A percentile compares a stretch with the other conserved stretches of the same genome.
Evolutionary conservation across 2,797 vertebrate species (phyloP).

Genomic region (Macrochelys suwanniensis): DNA sequence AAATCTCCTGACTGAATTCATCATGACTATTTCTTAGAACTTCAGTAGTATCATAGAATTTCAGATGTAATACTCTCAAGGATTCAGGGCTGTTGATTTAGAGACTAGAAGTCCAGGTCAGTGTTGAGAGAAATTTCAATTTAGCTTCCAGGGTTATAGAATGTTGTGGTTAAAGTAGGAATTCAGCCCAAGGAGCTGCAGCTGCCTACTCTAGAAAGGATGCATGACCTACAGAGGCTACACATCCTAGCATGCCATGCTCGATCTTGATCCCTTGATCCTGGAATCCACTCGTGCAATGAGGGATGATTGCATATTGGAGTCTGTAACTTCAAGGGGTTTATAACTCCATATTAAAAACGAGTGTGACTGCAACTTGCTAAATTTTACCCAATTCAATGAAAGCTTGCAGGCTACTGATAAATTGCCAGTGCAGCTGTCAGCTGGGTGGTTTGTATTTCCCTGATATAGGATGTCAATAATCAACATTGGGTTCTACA

Average conservation of each 20-base stretch:
- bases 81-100: neutral
- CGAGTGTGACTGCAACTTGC: neutral
- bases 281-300: neutral
- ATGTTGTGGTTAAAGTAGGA: neutral
- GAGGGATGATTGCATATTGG: neutral
- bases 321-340: neutral
- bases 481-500: constrained; percentile 49
- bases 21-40: neutral
- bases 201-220: neutral
- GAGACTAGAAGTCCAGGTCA: neutral
- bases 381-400: neutral
- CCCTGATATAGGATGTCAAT: constrained; percentile 45
- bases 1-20: neutral
- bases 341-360: neutral
- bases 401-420: constrained; percentile 24
- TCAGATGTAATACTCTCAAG: neutral
- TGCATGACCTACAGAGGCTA: neutral
- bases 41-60: neutral
- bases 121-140: neutral
- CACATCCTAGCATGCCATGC: neutral
- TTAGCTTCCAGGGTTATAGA: neutral
- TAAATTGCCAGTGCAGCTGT: constrained; percentile 67
- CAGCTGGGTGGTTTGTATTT: constrained; percentile 58
- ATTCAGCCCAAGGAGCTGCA: neutral
- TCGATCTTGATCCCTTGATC: neutral